Base-by-base conservation (phyloP, 2,888 invertebrate genomes). In the Thymelicus sylvestris region DNA sequence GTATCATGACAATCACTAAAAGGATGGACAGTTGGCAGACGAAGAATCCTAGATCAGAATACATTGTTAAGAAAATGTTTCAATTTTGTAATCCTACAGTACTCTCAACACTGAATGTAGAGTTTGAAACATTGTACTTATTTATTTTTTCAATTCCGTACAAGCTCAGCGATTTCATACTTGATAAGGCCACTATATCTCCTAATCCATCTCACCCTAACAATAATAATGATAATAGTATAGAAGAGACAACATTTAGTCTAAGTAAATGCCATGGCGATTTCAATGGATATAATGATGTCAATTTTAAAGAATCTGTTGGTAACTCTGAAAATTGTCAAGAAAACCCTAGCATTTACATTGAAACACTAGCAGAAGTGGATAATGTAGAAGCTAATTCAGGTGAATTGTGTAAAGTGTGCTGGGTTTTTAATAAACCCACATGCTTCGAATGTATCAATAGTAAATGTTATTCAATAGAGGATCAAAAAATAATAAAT, bases 361-460 rank as follows among this genome's bases (percentile, higher is more conserved):
- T 3, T 44, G 44, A 61, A 19, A 61, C 19, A 15, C 10, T 61
- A 19, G 44, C 44, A 19, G 60, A 60, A 5, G 8, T 13, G 13
- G 12, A 31, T 39, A 60, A 60, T 4, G 8, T n/a, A 13, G 39
- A 60, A n/a, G 60, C 39, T 39, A 61, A 19, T 44, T 8, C 44
- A 15, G 19, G 13, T n/a, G 55, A 3, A 13, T 62, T 62, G 6
- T 82, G 80, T 70, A 79, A 76, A 31, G 67, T 72, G 19, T 80
- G 79, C 72, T 85, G 83, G 80, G 74, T 82, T 62, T 83, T 83
- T 65, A 79, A 79, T 10, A 77, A 78, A 57, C 66, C 79, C 31
- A 71, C 64, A 13, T 83, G 82, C 72, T 60, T 66, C n/a, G 63
- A 69, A 38, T 84, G 82, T 73, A 62, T 72, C 59, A 57, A 65